These are phyloP conservation scores for Colostygia pectinataria DNA, from an alignment of 2,888 invertebrate species.

Conservation along the genomic window DNA sequence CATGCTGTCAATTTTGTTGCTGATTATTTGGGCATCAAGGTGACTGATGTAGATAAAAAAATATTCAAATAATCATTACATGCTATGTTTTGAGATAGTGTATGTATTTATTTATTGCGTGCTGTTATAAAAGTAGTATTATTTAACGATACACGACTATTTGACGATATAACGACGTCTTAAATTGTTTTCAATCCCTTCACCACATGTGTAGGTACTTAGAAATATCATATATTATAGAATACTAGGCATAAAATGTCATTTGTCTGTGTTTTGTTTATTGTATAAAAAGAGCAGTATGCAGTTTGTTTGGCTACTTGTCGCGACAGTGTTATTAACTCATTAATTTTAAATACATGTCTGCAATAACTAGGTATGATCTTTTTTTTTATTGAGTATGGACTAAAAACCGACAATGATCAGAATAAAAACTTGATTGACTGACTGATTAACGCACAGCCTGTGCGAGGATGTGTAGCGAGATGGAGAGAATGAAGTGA, in stretches of 20 bases:
- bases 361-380: too few species aligned
- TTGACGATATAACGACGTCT: slow-evolving; percentile 8
- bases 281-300: background rate
- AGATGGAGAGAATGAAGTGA: too few species aligned
- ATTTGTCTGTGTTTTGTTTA: background rate
- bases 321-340: slow-evolving; percentile 1
- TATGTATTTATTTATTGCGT: slow-evolving; percentile 24
- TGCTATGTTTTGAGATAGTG: slow-evolving; percentile 16
- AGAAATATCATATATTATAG: background rate
- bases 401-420: too few species aligned
- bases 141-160: too few species aligned
- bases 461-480: too few species aligned
- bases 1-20: slow-evolving; percentile 56
- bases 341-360: too few species aligned
- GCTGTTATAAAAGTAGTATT: slow-evolving; percentile 10
- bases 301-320: background rate
- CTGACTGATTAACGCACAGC: too few species aligned
- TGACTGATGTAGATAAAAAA: slow-evolving; percentile 47
- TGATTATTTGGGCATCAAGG: slow-evolving; percentile 55
- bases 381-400: too few species aligned
- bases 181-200: background rate
- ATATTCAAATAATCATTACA: slow-evolving; percentile 41
- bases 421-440: too few species aligned
- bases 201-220: too few species aligned
- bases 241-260: background rate